These are phyloP conservation scores for Enteromius thamalakanensis DNA, from an alignment of 2,797 vertebrate genomes.

Conservation along the genomic window DNA sequence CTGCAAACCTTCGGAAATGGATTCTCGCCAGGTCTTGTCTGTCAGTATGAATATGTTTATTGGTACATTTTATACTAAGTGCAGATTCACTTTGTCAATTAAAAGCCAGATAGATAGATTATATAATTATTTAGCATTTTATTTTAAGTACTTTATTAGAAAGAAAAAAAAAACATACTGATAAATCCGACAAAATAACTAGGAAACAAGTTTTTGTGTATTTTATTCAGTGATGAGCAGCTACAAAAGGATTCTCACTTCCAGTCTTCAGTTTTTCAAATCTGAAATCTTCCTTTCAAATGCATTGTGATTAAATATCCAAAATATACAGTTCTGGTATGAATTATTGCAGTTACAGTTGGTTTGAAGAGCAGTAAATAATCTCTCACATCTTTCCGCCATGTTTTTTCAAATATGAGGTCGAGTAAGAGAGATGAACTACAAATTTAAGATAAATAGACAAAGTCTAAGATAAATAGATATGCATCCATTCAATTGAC, in stretches of 20 bases:
- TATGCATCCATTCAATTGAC: background rate
- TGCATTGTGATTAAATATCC: conserved; percentile 13
- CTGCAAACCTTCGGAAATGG: background rate
- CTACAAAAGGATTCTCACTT: background rate
- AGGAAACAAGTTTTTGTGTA: background rate
- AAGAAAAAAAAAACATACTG: background rate
- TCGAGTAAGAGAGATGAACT: background rate
- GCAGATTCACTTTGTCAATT: background rate
- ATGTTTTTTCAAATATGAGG: background rate
- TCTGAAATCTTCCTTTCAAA: conserved; percentile 20
- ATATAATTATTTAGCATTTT: background rate
- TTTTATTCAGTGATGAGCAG: conserved; percentile 29
- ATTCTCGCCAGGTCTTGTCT: background rate
- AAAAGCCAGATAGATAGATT: background rate
- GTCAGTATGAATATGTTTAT: conserved; percentile 5
- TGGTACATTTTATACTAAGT: background rate
- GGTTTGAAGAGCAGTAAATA: background rate
- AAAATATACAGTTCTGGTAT: conserved; percentile 2
- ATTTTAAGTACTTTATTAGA: background rate
- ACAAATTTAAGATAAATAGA: background rate
- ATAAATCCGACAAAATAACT: background rate
- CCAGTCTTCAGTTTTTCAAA: background rate
- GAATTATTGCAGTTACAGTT: conserved; percentile 21
- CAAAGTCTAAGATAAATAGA: conserved; percentile 16
- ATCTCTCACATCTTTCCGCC: conserved; percentile 5